Evolutionary conservation across 2,888 invertebrate species (phyloP).

Genomic region (Pardosa pseudoannulata): DNA sequence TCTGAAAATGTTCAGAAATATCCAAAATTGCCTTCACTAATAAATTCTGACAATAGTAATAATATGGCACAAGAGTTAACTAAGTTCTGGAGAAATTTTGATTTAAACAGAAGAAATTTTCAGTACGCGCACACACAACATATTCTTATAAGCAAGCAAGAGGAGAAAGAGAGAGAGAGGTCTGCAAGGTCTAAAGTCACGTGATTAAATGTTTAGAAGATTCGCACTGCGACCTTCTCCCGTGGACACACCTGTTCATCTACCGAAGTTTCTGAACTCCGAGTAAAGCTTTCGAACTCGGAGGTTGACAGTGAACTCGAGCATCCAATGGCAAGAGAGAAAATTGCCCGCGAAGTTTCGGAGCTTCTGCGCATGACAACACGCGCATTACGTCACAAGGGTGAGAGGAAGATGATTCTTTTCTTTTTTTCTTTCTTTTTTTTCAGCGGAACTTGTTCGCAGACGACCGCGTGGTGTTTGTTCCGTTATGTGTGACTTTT

Average conservation of each 20-base stretch:
- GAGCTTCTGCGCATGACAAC: constrained; percentile 10
- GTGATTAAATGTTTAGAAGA: neutral
- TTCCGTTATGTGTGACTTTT: constrained; percentile 5
- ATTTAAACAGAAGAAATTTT: neutral
- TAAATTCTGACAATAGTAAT: neutral
- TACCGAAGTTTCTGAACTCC: constrained; percentile 8
- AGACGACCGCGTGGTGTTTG: constrained; percentile 12
- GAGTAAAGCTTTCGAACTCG: neutral
- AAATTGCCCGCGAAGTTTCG: constrained; percentile 9
- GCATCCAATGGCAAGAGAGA: neutral
- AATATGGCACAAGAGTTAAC: neutral
- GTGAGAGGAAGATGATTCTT: neutral
- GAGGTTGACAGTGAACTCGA: constrained; percentile 9
- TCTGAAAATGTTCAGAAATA: neutral
- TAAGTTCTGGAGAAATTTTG: neutral
- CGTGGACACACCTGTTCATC: constrained; percentile 2
- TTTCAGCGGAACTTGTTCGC: constrained; percentile 15
- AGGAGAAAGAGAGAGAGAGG: no score
- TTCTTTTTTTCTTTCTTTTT: no score
- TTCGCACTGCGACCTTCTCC: neutral
- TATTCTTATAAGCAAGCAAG: no score
- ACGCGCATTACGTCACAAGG: constrained; percentile 5
- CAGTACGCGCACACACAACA: no score
- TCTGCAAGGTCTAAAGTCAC: neutral
- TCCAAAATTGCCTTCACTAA: neutral